A percentile compares a stretch with the other conserved stretches of the same genome.
Conservation (phyloP, 2,888 invertebrate genomes). For the Cantharis flavilabris region DNA sequence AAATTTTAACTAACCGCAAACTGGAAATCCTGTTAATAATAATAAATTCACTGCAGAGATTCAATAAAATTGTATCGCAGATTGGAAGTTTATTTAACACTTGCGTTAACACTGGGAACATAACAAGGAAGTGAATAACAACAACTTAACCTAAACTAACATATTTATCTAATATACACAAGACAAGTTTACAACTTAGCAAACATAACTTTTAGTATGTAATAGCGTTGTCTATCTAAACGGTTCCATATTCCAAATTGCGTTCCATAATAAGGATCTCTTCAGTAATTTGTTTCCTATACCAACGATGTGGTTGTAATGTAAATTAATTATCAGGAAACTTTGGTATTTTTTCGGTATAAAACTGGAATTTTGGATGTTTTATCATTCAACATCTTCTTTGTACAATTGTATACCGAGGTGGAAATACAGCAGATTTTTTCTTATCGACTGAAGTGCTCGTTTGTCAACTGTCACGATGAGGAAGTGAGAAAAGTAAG, state of each 20-base stretch:
- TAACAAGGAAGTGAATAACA: not conserved
- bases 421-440: constrained; percentile 18
- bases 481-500: constrained; percentile 26
- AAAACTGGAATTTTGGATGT: too few species aligned
- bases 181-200: not conserved
- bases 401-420: constrained; percentile 8
- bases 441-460: constrained; percentile 27
- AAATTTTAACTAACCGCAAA: too few species aligned
- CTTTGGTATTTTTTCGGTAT: too few species aligned
- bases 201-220: not conserved
- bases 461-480: constrained; percentile 33
- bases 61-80: not conserved
- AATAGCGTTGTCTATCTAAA: not conserved
- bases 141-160: not conserved
- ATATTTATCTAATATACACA: not conserved
- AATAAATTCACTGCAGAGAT: too few species aligned
- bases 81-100: not conserved
- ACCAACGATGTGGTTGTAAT: not conserved
- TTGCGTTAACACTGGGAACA: not conserved
- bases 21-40: too few species aligned
- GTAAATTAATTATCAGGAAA: too few species aligned
- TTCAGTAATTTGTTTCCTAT: not conserved
- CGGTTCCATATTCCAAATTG: not conserved
- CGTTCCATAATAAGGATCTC: not conserved
- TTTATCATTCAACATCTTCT: constrained; percentile 15